Percentiles rank a stretch among this genome's conserved stretches.
Conservation (phyloP, 2,113 vertebrate genomes). For the Balaeniceps rex region DNA sequence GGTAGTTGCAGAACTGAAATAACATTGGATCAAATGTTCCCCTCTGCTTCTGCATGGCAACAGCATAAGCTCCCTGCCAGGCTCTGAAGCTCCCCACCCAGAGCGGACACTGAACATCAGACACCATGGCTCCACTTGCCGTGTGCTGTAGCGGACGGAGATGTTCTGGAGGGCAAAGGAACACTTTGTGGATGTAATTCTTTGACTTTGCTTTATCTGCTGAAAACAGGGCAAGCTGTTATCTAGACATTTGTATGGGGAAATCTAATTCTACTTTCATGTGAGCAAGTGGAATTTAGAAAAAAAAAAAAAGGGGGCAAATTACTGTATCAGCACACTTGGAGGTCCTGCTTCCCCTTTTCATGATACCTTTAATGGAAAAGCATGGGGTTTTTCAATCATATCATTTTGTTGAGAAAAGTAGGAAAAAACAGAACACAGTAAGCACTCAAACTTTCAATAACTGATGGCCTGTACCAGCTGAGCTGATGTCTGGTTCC, state of each 20-base stretch:
- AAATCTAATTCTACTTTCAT: background rate
- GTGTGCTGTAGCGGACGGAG: background rate
- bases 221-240: background rate
- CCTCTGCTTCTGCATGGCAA: background rate
- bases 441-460: background rate
- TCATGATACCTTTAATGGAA: background rate
- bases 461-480: background rate
- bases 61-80: background rate
- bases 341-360: background rate
- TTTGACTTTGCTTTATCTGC: background rate
- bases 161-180: background rate
- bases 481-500: background rate
- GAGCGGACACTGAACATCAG: background rate
- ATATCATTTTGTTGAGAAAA: background rate
- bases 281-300: background rate
- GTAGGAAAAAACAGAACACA: background rate
- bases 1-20: background rate
- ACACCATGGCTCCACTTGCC: background rate
- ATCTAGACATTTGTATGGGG: background rate
- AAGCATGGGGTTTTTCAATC: background rate
- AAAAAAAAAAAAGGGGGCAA: background rate
- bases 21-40: background rate
- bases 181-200: background rate
- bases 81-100: background rate
- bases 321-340: background rate